Base-by-base conservation (phyloP, 2,797 vertebrate genomes). In the Microcaecilia unicolor region DNA sequence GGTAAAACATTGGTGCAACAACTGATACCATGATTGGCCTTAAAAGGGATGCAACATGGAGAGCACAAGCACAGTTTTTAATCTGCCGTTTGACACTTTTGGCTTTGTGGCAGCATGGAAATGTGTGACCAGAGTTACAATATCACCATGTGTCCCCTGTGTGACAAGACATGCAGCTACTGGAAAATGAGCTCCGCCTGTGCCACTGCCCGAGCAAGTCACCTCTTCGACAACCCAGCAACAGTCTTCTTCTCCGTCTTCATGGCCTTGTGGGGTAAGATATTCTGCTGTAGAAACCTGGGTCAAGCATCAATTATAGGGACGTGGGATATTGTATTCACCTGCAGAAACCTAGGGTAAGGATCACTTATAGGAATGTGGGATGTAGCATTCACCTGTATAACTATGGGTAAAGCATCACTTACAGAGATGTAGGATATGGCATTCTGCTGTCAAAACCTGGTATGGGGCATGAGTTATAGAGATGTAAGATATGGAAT, bases 371-470 rank as follows among this genome's bases (percentile, higher is more conserved):
- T n/a, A n/a, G n/a, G n/a, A n/a, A n/a, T n/a, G n/a, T n/a, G n/a
- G n/a, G n/a, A n/a, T n/a, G n/a, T n/a, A n/a, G n/a, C n/a, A n/a
- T n/a, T n/a, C n/a, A n/a, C n/a, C n/a, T n/a, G n/a, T n/a, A n/a
- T n/a, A n/a, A n/a, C n/a, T n/a, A n/a, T n/a, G n/a, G n/a, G n/a
- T n/a, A n/a, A n/a, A n/a, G n/a, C n/a, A n/a, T n/a, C n/a, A n/a
- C n/a, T n/a, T n/a, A n/a, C n/a, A n/a, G n/a, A n/a, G n/a, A n/a
- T 98, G 43, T 98, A 95, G 95, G 95, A 95, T 98, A 61, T 89
- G 87, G 29, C 27, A 18, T 17, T 25, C 5, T 1, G n/a, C 5
- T 4, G 25, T n/a, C 25, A 23, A 6, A 5, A 11, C 10, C 6
- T n/a, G n/a, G n/a, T n/a, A n/a, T n/a, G n/a, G n/a, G n/a, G n/a